phyloP scores from a whole-genome alignment of 2,797 vertebrate genomes.

The Clarias fuscus region DNA sequence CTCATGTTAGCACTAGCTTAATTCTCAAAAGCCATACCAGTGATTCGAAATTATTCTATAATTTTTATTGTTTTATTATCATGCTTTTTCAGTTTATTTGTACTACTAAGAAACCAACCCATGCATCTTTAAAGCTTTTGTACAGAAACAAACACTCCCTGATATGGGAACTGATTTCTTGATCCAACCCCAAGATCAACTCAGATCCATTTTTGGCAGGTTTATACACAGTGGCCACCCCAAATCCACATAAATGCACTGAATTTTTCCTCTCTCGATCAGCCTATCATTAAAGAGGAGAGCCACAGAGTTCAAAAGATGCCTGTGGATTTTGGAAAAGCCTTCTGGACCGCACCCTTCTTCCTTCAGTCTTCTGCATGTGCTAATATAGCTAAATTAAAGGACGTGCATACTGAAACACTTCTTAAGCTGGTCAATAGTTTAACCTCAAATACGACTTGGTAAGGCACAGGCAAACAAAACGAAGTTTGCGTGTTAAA shows the following conservation, averaged over 20 bases:
- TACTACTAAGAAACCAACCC: not conserved
- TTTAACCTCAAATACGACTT: conserved; percentile 9
- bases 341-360: conserved; percentile 48
- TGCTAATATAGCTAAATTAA: conserved; percentile 50
- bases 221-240: conserved; percentile 52
- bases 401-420: conserved; percentile 15
- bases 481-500: not conserved
- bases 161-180: conserved; percentile 9
- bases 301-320: conserved; percentile 61
- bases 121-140: conserved; percentile 6
- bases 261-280: conserved; percentile 64
- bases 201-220: conserved; percentile 49
- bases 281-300: conserved; percentile 64
- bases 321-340: conserved; percentile 55
- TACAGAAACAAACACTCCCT: conserved; percentile 6
- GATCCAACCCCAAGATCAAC: conserved; percentile 26
- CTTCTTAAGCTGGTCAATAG: conserved; percentile 3
- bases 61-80: not conserved
- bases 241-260: conserved; percentile 59
- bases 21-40: no score
- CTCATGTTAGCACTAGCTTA: no score
- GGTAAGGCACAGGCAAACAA: not conserved
- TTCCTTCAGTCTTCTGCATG: conserved; percentile 32
- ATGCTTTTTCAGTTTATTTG: not conserved
- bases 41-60: no score